Evolutionary conservation across 2,888 invertebrate genomes (phyloP).

Genomic region (Drosophila lutescens): DNA sequence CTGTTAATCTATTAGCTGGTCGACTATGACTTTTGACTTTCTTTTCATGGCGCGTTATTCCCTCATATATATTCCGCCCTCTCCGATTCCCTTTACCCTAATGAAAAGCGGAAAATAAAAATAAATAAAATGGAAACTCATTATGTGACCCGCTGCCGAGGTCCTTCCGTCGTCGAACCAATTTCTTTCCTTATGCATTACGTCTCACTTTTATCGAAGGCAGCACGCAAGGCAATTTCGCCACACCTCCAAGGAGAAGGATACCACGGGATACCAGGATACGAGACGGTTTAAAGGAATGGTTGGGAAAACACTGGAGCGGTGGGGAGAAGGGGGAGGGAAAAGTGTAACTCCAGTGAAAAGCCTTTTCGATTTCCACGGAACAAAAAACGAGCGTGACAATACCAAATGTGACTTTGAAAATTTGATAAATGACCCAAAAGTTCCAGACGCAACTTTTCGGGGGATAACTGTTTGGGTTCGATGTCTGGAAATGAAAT

Average conservation of each 20-base stretch:
- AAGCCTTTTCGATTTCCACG: slow-evolving; percentile 60
- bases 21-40: slow-evolving; percentile 32
- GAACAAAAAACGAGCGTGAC: slow-evolving; percentile 71
- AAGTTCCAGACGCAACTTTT: slow-evolving; percentile 46
- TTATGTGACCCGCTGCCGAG: slow-evolving; percentile 51
- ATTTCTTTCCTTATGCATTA: slow-evolving; percentile 42
- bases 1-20: slow-evolving; percentile 35
- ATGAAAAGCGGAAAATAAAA: slow-evolving; percentile 22
- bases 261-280: slow-evolving; percentile 1
- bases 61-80: neutral
- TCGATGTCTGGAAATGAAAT: slow-evolving; percentile 63
- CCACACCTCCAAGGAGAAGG: slow-evolving; percentile 20
- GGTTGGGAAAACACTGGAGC: neutral
- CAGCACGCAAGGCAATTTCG: slow-evolving; percentile 55
- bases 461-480: slow-evolving; percentile 17
- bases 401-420: slow-evolving; percentile 82
- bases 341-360: slow-evolving; percentile 24
- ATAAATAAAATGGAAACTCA: slow-evolving; percentile 46
- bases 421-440: slow-evolving; percentile 82
- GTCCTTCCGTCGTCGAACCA: slow-evolving; percentile 36
- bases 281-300: slow-evolving; percentile 15
- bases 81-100: slow-evolving; percentile 23
- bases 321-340: neutral
- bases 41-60: slow-evolving; percentile 5
- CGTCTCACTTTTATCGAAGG: slow-evolving; percentile 64